phyloP scores from a whole-genome alignment of 2,797 vertebrate species.

The Telmatherina bonti region DNA sequence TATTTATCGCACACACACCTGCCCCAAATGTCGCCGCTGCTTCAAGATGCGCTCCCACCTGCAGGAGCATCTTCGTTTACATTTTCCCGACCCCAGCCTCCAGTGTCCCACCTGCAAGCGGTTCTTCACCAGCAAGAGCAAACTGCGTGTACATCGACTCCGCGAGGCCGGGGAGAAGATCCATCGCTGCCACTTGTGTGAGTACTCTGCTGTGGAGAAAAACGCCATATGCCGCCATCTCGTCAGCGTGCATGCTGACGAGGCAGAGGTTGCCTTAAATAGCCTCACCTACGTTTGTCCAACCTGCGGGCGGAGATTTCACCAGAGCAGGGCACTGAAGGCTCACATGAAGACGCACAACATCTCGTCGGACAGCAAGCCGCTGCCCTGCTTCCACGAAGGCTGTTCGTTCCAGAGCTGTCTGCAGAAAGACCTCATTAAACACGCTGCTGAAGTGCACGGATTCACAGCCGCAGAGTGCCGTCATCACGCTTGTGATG shows the following conservation, averaged over 20 bases:
- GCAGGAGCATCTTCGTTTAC: conserved; percentile 92
- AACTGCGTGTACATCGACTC: conserved; percentile 92
- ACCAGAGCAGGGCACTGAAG: conserved; percentile 91
- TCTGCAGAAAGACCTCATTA: conserved; percentile 86
- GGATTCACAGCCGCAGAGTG: conserved; percentile 86
- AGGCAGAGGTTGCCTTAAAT: conserved; percentile 71
- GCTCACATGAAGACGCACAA: conserved; percentile 94
- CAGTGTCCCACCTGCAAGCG: conserved; percentile 94
- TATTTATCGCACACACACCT: conserved; percentile 93
- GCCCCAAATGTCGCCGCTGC: conserved; percentile 93
- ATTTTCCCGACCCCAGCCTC: conserved; percentile 93
- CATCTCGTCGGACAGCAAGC: conserved; percentile 63
- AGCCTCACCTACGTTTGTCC: conserved; percentile 88
- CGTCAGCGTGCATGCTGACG: conserved; percentile 87
- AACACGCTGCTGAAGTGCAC: conserved; percentile 86
- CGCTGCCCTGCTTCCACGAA: conserved; percentile 85
- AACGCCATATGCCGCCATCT: conserved; percentile 93
- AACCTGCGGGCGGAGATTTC: conserved; percentile 88
- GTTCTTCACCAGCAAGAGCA: conserved; percentile 96
- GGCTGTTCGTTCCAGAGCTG: conserved; percentile 83
- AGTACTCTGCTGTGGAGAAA: conserved; percentile 93
- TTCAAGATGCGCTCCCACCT: conserved; percentile 97
- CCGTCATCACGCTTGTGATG: conserved; percentile 89
- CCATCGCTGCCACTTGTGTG: conserved; percentile 91
- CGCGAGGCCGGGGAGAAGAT: conserved; percentile 90